Evolutionary conservation across 2,888 invertebrate species (phyloP).

Genomic region (Dicranocentrus wangi): DNA sequence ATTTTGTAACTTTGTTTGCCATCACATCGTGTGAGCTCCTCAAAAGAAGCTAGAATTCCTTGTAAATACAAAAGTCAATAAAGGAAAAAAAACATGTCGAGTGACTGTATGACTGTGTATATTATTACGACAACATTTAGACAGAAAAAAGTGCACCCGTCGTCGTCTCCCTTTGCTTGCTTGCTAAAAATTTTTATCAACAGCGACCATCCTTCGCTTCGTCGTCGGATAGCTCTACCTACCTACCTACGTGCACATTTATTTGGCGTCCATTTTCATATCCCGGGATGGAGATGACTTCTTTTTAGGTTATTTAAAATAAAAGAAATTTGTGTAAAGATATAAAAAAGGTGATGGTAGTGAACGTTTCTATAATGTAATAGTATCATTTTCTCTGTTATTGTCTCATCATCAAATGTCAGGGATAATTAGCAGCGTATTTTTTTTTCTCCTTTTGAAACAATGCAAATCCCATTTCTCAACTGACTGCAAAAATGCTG

Average conservation of each 20-base stretch:
- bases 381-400: not conserved
- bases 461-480: conserved; percentile 5
- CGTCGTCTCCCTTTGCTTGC: too few species aligned
- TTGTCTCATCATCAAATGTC: conserved; percentile 40
- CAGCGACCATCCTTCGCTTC: too few species aligned
- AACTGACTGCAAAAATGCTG: not conserved
- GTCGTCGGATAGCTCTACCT: too few species aligned
- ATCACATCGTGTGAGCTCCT: conserved; percentile 15
- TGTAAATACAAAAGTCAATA: conserved; percentile 4
- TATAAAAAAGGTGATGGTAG: not conserved
- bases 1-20: conserved; percentile 44
- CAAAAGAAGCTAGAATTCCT: conserved; percentile 25
- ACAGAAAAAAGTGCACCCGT: too few species aligned
- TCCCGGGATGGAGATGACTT: too few species aligned
- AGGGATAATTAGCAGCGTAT: conserved; percentile 29
- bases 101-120: not conserved
- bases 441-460: conserved; percentile 28
- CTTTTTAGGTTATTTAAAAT: too few species aligned
- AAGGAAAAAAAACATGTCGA: not conserved
- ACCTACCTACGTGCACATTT: too few species aligned
- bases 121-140: too few species aligned
- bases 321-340: too few species aligned
- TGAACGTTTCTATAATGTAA: too few species aligned
- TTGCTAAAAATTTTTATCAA: too few species aligned
- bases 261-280: too few species aligned